Base-by-base conservation (phyloP, 2,888 invertebrate genomes). In the Branchinecta sandiegonensis region DNA sequence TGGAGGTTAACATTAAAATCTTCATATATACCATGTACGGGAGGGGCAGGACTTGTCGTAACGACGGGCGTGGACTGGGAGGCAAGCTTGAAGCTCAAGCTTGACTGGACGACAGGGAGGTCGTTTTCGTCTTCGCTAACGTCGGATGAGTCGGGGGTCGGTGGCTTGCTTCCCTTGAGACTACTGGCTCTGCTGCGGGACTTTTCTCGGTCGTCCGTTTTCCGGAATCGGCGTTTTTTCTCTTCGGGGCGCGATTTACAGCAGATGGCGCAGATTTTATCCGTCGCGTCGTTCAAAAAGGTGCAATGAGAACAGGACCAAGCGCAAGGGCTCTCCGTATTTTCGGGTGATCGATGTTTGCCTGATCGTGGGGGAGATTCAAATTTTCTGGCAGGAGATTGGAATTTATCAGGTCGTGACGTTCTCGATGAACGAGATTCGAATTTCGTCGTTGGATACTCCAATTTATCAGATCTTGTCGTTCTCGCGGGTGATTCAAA, bases 231-330 rank as follows among this genome's bases (percentile, higher is more conserved):
- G 37, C 67, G 67, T 11, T 13, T 14, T 47, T 67, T 67, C n/a
- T 48, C 48, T 10, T 67, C 48, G 11, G 67, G 48, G 48, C 72
- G 72, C 8, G 93, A 93, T 76, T 91, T 90, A 75, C 92, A 93
- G 76, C 93, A 94, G 67, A 93, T 85, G 13, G 83, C 82, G 76
- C 93, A 93, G 56, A 93, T 88, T 73, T 86, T 85, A 0, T 86
- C 84, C 23, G 86, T 87, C 0, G 87, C 80, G 71, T 88, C 86
- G 76, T 94, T 94, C 5, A 91, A 87, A 76, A 86, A 92, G 0
- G 93, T 94, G 76, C 93, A 94, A 75, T 91, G 90, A 75, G 90
- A 89, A 77, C 93, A 94, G 72, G 89, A 85, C 93, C 93, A 94
- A 0, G 65, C 12, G 14, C 46, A 37, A 2, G n/a, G 8, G 65